These are phyloP conservation scores for Aldabrachelys gigantea DNA, from an alignment of 2,113 vertebrate genomes.

Conservation along the genomic window DNA sequence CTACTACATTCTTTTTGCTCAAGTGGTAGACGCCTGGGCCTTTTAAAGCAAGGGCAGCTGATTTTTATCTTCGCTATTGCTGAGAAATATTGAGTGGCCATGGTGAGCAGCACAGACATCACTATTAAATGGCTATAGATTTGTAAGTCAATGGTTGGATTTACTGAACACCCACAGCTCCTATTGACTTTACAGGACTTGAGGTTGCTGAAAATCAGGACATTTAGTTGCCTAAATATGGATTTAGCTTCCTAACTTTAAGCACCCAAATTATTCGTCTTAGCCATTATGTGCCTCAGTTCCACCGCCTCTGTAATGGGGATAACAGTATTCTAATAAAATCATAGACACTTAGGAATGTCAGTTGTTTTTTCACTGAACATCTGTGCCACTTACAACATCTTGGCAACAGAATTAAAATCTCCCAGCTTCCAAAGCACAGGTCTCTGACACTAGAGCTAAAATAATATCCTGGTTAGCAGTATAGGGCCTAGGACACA, in stretches of 20 bases:
- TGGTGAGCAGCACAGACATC: conserved; percentile 33
- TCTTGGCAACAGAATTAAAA: background rate
- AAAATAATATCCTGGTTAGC: accelerated
- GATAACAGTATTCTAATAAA: conserved; percentile 17
- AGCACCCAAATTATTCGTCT: background rate
- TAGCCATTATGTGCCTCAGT: background rate
- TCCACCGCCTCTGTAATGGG: background rate
- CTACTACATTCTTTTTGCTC: background rate
- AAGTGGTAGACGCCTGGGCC: background rate
- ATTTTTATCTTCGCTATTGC: background rate
- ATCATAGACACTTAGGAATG: background rate
- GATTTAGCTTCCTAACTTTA: conserved; percentile 35
- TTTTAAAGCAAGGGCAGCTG: background rate
- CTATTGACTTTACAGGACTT: background rate
- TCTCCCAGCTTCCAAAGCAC: background rate
- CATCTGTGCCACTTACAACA: conserved; percentile 9
- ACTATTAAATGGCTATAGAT: conserved; percentile 38
- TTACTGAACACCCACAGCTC: conserved; percentile 31
- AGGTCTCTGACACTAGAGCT: background rate
- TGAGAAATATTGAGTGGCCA: accelerated
- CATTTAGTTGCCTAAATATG: conserved; percentile 43
- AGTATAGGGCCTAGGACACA: background rate
- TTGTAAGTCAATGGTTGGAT: conserved; percentile 48
- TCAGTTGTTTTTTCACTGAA: background rate
- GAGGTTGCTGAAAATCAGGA: conserved; percentile 33